Conservation (phyloP, 2,797 vertebrate species). For the Silurus lanzhouensis region DNA sequence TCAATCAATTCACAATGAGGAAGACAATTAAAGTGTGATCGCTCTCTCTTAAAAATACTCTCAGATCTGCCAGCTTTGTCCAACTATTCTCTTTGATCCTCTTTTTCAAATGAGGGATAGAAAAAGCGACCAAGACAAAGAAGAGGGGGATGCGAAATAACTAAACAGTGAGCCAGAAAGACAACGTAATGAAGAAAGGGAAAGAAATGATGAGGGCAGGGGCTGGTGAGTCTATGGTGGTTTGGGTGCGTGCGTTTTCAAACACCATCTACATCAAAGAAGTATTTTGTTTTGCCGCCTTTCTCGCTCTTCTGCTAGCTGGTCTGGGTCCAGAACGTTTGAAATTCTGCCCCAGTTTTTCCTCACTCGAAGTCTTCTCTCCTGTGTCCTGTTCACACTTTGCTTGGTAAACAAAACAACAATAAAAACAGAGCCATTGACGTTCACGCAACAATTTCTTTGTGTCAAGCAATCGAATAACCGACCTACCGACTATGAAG, state of each 20-base stretch:
- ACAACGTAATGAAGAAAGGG: background rate
- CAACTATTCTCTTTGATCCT: slow-evolving; percentile 21
- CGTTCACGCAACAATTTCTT: background rate
- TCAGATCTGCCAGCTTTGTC: slow-evolving; percentile 21
- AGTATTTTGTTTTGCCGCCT: slow-evolving; percentile 31
- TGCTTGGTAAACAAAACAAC: background rate
- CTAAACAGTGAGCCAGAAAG: background rate
- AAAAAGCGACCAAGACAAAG: background rate
- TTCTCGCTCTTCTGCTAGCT: slow-evolving; percentile 18
- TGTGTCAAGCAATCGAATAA: background rate
- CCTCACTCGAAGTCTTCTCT: slow-evolving; percentile 7
- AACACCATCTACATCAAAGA: slow-evolving; percentile 44
- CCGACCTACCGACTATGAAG: background rate
- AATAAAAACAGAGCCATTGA: background rate
- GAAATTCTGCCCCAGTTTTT: slow-evolving; percentile 51
- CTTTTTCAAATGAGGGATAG: slow-evolving; percentile 19
- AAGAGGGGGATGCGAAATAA: background rate
- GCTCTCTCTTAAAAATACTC: slow-evolving; percentile 11
- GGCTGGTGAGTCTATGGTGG: slow-evolving; percentile 17
- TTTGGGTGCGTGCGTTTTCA: slow-evolving; percentile 31
- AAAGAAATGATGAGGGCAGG: background rate
- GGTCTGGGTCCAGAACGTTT: slow-evolving; percentile 41
- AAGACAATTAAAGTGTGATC: slow-evolving; percentile 25
- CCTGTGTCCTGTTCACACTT: background rate
- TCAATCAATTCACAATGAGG: slow-evolving; percentile 38